Evolutionary conservation across 2,113 vertebrate genomes (phyloP), one percentile per base, ranked within the genome.

Genomic region (Cryptomyrus ogoouensis): DNA sequence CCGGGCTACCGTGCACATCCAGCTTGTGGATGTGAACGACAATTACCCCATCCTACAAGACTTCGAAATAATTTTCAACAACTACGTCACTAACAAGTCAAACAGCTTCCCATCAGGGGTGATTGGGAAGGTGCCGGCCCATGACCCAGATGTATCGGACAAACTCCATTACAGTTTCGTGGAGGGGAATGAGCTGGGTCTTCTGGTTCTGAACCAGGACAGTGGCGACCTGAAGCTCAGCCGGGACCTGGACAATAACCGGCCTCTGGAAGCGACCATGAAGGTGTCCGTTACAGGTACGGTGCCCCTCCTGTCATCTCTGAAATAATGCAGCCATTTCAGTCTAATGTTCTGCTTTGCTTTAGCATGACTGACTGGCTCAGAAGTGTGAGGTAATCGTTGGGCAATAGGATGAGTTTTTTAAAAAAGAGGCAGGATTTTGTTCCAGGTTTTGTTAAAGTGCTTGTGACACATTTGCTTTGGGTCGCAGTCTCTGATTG

Each of bases 11-110:
- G 97, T 99, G 89, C 97, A 96, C 93, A 93, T 99, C 80, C 96
- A 96, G 8, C 95, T 99, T 0, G 83, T 97, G 62, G 98, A 99
- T 90, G 96, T 98, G 92, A 99, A 99, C 0, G 98, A 99, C 95
- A 99, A 99, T 58, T 62, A 93, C 0, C 98, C 98, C 0, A 94
- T 97, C 89, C 93, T 99, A 91, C 95, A 97, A 0, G 93, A 99
- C 94, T 99, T 99, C 94, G 97, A 99, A 95, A 98, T 99, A 80
- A 97, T 99, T 90, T 99, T 99, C 94, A 99, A 99, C 93, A 98
- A 99, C 96, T 99, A 99, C 0, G 95, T 99, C 92, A 99, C 98
- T 91, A 98, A 99, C 92, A 99, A 98, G 90, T 98, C 98, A 91
- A 98, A 97, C 93, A 99, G 98, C 92, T 99, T 99, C 92, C 98